These are phyloP conservation scores for Didymodactylos carnosus DNA, from an alignment of 2,888 invertebrate species.

Conservation along the genomic window DNA sequence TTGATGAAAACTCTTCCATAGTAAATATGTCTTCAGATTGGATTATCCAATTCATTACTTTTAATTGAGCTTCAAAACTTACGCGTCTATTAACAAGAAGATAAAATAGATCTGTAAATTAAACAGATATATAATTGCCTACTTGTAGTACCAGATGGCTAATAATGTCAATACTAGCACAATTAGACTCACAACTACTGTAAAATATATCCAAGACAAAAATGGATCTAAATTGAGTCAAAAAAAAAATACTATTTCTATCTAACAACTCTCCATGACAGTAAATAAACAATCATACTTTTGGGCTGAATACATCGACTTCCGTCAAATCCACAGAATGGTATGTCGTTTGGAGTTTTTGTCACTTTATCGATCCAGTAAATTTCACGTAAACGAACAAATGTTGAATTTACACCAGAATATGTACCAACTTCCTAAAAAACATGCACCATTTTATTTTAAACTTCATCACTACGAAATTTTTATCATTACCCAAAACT, in stretches of 20 bases:
- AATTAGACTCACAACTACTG: slow-evolving; percentile 11
- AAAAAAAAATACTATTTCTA: background rate
- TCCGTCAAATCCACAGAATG: background rate
- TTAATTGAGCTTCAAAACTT: slow-evolving; percentile 21
- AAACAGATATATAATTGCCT: no score
- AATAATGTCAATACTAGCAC: slow-evolving; percentile 14
- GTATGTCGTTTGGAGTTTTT: background rate
- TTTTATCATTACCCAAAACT: slow-evolving; percentile 18
- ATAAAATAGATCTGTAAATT: no score
- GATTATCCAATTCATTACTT: slow-evolving; percentile 24
- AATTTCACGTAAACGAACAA: background rate
- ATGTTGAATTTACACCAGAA: background rate
- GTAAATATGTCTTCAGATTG: slow-evolving; percentile 20
- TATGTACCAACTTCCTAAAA: background rate
- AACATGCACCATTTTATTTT: background rate
- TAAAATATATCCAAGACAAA: slow-evolving; percentile 7
- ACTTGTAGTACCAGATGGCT: slow-evolving; percentile 15
- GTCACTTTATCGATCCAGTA: background rate
- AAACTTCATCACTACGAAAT: background rate
- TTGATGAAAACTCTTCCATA: background rate
- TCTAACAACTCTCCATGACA: no score
- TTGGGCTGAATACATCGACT: background rate
- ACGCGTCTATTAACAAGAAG: slow-evolving; percentile 18
- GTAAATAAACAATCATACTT: background rate
- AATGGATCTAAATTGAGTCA: background rate